Conservation (phyloP, 2,888 invertebrate genomes). For the Gymnosoma rotundatum region DNA sequence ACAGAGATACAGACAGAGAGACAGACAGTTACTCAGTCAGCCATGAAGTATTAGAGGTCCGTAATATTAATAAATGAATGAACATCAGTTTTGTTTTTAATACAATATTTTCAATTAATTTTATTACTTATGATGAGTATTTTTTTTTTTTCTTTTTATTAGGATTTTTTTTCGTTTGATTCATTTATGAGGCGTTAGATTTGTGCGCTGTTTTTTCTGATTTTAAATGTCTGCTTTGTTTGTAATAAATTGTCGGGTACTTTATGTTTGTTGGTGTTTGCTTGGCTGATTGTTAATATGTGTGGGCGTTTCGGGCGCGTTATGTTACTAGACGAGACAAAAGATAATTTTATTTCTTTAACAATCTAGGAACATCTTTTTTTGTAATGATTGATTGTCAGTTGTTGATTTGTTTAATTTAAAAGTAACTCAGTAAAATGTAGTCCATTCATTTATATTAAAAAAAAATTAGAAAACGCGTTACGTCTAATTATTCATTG, state of each 20-base stretch:
- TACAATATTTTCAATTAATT: slow-evolving; percentile 28
- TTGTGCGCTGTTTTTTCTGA: slow-evolving; percentile 25
- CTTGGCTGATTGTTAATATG: slow-evolving; percentile 26
- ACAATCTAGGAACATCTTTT: slow-evolving; percentile 49
- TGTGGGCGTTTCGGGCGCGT: slow-evolving; percentile 67
- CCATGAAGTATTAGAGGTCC: neutral
- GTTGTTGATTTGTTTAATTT: slow-evolving; percentile 8
- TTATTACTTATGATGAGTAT: slow-evolving; percentile 41
- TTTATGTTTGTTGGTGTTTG: slow-evolving; percentile 30
- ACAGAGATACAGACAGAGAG: neutral
- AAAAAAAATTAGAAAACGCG: too few relatives aligned
- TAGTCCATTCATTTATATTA: neutral
- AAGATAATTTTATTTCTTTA: slow-evolving; percentile 17
- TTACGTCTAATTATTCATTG: too few relatives aligned
- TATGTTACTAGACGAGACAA: slow-evolving; percentile 20
- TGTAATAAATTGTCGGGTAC: slow-evolving; percentile 33
- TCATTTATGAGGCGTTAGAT: slow-evolving; percentile 61
- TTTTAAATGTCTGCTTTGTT: neutral
- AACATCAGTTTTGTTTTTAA: slow-evolving; percentile 39
- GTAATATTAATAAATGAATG: slow-evolving; percentile 35
- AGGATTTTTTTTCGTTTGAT: too few relatives aligned
- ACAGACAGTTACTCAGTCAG: slow-evolving; percentile 1
- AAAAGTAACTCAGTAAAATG: neutral
- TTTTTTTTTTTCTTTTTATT: too few relatives aligned
- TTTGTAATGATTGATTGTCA: slow-evolving; percentile 52